A percentile compares a stretch with the other conserved stretches of the same genome.
Evolutionary conservation across 2,888 invertebrate species (phyloP).

Genomic region (Bibio marci): DNA sequence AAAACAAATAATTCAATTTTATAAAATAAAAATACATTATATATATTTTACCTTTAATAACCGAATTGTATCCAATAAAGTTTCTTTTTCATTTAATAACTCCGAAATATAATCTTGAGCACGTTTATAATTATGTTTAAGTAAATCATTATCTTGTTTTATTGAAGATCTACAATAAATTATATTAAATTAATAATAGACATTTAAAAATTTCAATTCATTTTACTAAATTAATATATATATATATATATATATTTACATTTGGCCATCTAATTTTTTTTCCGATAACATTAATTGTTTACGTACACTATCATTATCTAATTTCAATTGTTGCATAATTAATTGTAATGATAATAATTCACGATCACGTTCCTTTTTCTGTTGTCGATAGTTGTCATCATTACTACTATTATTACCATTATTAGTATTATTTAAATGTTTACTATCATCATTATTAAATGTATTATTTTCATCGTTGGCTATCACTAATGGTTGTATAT

Average conservation of each 20-base stretch:
- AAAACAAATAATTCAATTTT: constrained; percentile 5
- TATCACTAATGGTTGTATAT: constrained; percentile 44
- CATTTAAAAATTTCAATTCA: neutral
- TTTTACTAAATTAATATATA: neutral
- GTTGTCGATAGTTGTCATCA: constrained; percentile 9
- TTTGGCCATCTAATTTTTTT: constrained; percentile 40
- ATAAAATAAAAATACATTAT: constrained; percentile 2
- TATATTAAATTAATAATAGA: neutral
- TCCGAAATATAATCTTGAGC: constrained; percentile 60
- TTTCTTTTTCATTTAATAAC: constrained; percentile 55
- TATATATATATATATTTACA: constrained; percentile 13
- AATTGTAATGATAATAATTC: constrained; percentile 32
- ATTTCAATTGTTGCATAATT: constrained; percentile 34
- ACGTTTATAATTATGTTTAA: constrained; percentile 41
- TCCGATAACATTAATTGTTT: constrained; percentile 40
- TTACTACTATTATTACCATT: neutral
- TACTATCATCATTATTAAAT: constrained; percentile 10
- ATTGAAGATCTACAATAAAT: constrained; percentile 19
- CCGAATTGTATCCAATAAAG: constrained; percentile 50
- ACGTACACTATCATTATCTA: constrained; percentile 45
- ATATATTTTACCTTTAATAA: constrained; percentile 38
- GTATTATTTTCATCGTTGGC: constrained; percentile 8
- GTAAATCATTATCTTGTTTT: constrained; percentile 39
- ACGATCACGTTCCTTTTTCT: constrained; percentile 21
- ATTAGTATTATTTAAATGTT: neutral